Percentiles rank a stretch among this genome's conserved stretches.
Evolutionary conservation across 1,140 invertebrate species (phyloP).

Genomic region (Oryctes rhinoceros): DNA sequence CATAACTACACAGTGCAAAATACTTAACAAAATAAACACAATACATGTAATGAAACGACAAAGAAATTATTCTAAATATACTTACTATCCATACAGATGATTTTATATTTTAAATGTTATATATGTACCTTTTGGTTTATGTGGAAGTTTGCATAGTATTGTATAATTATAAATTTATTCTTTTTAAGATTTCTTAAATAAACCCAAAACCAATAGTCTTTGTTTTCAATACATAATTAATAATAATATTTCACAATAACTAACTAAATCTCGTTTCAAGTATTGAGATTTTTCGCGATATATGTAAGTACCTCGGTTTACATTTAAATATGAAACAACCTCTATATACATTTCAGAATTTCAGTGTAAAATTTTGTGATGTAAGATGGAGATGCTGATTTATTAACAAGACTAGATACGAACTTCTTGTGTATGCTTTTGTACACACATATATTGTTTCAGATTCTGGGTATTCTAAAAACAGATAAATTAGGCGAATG

Average conservation of each 20-base stretch:
- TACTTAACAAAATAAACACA: background rate
- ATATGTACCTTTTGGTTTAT: background rate
- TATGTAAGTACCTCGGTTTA: background rate
- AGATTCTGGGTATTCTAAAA: slow-evolving; percentile 15
- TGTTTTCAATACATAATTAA: background rate
- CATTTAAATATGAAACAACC: slow-evolving; percentile 27
- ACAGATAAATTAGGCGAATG: background rate
- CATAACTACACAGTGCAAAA: background rate
- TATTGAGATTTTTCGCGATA: too few relatives aligned
- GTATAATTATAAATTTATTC: background rate
- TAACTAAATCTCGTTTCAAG: too few relatives aligned
- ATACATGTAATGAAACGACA: background rate
- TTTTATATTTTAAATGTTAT: background rate
- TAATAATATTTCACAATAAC: background rate
- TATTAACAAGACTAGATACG: slow-evolving; percentile 22
- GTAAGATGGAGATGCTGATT: background rate
- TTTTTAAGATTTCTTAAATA: background rate
- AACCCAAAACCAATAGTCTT: slow-evolving; percentile 1
- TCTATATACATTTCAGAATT: background rate
- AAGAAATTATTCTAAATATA: background rate
- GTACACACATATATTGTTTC: background rate
- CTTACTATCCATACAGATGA: background rate
- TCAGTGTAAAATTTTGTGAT: background rate
- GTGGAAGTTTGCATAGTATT: background rate
- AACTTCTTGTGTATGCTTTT: background rate